Conservation (phyloP, 2,797 vertebrate species). For the Clarias laeviceps region DNA sequence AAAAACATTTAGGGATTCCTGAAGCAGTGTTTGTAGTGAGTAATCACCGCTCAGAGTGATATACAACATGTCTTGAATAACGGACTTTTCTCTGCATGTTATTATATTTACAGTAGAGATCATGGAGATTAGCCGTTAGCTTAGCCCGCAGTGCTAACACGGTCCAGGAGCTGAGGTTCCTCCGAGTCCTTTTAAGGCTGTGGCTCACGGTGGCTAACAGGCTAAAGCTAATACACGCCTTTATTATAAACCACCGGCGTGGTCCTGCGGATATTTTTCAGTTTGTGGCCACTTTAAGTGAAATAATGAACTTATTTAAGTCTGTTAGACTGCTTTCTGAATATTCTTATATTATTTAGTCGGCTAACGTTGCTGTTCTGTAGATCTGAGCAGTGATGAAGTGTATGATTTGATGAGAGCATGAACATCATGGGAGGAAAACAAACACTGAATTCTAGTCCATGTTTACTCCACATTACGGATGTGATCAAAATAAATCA, state of each 20-base stretch:
- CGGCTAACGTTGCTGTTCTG: background rate
- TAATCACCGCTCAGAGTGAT: constrained; percentile 32
- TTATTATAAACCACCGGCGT: background rate
- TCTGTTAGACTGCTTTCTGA: background rate
- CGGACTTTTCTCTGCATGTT: background rate
- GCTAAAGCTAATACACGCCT: constrained; percentile 13
- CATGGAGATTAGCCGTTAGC: background rate
- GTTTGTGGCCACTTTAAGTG: background rate
- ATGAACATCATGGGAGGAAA: background rate
- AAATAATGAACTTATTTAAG: background rate
- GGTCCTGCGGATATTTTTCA: background rate
- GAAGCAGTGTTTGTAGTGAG: constrained; percentile 93
- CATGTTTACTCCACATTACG: background rate
- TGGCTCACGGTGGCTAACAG: background rate
- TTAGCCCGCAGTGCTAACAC: background rate
- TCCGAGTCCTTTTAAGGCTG: constrained; percentile 53
- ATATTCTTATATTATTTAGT: background rate
- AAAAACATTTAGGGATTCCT: constrained; percentile 88
- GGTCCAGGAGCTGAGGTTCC: background rate
- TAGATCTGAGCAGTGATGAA: background rate
- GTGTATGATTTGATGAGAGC: background rate
- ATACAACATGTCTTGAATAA: background rate
- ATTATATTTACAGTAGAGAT: background rate
- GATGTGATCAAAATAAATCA: background rate
- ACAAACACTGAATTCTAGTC: background rate